Evolutionary conservation across 2,888 invertebrate species (phyloP), one percentile per base, ranked within the genome.

Genomic region (Pyrocoelia pectoralis): DNA sequence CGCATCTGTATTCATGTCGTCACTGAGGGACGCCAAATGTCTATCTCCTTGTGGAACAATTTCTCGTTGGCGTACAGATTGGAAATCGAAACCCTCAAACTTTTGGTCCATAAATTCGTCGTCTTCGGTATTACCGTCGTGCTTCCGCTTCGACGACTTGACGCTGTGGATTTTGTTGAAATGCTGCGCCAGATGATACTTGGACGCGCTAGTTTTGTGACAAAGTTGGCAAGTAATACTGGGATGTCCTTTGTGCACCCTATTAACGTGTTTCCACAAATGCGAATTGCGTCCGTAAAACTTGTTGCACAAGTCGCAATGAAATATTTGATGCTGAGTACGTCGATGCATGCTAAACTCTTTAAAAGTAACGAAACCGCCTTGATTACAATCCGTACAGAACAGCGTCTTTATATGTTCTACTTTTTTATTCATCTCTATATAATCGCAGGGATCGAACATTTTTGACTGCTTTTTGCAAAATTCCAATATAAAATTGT

Each of bases 201-300:
- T 84, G 1, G 85, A 85, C 0, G 86, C 86, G 53, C 85, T 86
- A 0, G 86, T 86, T 71, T 86, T 86, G 65, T 83, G 78, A 69
- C 87, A 87, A 43, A 85, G 78, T 40, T 84, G 83, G 70, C 87
- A 87, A 0, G 87, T 87, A 4, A 87, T 83, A 61, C 85, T 85
- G n/a, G 83, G 83, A 72, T 87, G 86, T 10, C 85, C 85, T 71
- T 81, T 81, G 71, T 87, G 87, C 9, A 86, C 81, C 41, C 86
- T 79, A 70, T 86, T 86, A 1, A 87, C 87, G 71, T 87, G 87
- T 70, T 87, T 87, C 87, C 87, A 87, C 9, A 87, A 72, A 69
- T 87, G 87, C 8, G 86, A 86, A 17, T 86, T 86, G 9, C 86
- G 77, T 0, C 86, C 86, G 68, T 87, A 87, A 68, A 83, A 86